phyloP scores from a whole-genome alignment of 2,888 invertebrate genomes.

The Ectobius pallidus region DNA sequence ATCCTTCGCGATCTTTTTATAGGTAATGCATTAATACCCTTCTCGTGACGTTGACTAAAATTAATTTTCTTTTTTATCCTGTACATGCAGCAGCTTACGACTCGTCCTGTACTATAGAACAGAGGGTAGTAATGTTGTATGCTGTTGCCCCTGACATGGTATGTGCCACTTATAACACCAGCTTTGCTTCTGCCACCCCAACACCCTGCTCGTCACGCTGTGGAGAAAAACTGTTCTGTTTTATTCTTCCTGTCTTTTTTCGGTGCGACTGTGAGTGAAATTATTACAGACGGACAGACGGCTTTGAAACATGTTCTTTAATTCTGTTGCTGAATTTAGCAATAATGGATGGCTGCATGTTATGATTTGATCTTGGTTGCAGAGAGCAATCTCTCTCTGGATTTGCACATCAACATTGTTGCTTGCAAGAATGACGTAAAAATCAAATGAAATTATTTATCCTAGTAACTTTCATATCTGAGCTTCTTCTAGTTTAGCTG shows the following conservation, averaged over 20 bases:
- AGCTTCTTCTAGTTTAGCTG: too few relatives aligned
- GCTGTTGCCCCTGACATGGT: slow-evolving; percentile 21
- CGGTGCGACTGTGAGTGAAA: slow-evolving; percentile 5
- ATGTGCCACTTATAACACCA: slow-evolving; percentile 28
- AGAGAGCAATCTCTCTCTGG: neutral
- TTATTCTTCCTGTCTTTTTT: neutral
- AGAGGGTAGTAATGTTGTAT: neutral
- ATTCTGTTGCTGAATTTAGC: slow-evolving; percentile 16
- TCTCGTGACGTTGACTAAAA: too few relatives aligned
- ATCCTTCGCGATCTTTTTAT: too few relatives aligned
- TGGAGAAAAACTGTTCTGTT: neutral
- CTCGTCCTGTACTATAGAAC: too few relatives aligned
- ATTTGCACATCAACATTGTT: neutral
- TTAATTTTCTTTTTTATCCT: too few relatives aligned
- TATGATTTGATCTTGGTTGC: slow-evolving; percentile 1
- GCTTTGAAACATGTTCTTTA: slow-evolving; percentile 5
- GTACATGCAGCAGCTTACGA: too few relatives aligned
- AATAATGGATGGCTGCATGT: slow-evolving; percentile 6
- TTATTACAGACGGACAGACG: neutral
- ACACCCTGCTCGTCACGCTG: slow-evolving; percentile 1
- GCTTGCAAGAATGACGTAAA: neutral
- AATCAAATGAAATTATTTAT: too few relatives aligned
- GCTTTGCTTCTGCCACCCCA: too few relatives aligned
- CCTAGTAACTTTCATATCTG: too few relatives aligned
- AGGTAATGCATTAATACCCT: too few relatives aligned